Percentiles rank a stretch among this genome's conserved stretches.
Evolutionary conservation across 2,113 vertebrate species (phyloP).

Genomic region (Notarius quadriscutis): DNA sequence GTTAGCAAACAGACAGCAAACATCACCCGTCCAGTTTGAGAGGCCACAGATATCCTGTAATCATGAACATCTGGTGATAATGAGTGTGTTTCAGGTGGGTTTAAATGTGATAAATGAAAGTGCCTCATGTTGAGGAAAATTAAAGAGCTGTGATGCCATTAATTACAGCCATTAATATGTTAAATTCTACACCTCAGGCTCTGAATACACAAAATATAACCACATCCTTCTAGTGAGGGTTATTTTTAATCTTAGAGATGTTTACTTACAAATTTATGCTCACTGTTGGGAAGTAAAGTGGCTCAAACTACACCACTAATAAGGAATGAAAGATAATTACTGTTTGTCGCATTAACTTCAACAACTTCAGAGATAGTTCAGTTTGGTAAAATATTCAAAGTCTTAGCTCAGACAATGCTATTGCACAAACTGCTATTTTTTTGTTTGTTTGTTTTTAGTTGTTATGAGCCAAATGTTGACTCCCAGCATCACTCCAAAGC

Average conservation of each 20-base stretch:
- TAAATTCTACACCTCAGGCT: not conserved
- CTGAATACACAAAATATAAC: not conserved
- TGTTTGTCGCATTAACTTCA: no score
- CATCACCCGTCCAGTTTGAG: not conserved
- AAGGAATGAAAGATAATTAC: not conserved
- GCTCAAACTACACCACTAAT: not conserved
- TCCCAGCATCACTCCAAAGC: not conserved
- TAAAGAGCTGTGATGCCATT: not conserved
- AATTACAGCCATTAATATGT: not conserved
- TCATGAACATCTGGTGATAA: not conserved
- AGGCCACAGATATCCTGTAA: not conserved
- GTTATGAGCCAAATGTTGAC: not conserved
- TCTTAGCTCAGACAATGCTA: no score
- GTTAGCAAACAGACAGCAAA: not conserved
- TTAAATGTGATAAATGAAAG: not conserved
- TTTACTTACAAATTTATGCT: not conserved
- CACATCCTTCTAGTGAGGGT: not conserved
- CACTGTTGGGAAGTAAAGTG: not conserved
- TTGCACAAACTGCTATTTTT: no score
- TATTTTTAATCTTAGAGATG: not conserved
- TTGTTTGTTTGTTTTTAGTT: not conserved
- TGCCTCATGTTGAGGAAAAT: not conserved
- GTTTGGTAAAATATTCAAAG: no score
- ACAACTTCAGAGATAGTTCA: no score
- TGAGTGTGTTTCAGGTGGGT: not conserved